Percentiles rank a stretch among this genome's conserved stretches.
phyloP scores from a whole-genome alignment of 2,797 vertebrate species.

The Oryzias sinensis region DNA sequence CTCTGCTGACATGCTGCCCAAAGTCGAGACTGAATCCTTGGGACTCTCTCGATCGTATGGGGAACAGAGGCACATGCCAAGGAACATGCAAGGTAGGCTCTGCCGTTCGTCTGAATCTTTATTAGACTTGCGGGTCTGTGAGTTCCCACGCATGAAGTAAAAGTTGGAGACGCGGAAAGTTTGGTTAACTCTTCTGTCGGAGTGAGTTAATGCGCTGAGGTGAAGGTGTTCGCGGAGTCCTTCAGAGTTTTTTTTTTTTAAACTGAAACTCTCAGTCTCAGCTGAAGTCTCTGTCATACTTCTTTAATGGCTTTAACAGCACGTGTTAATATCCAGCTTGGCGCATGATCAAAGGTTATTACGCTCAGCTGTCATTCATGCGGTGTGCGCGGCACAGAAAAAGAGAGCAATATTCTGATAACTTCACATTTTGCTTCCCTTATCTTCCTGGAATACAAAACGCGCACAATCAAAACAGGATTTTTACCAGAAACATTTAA shows the following conservation, averaged over 20 bases:
- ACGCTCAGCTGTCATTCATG: conserved; percentile 28
- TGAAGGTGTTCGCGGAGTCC: background rate
- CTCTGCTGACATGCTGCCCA: conserved; percentile 96
- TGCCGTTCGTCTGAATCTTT: background rate
- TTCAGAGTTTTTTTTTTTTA: too few relatives aligned
- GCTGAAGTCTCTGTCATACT: too few relatives aligned
- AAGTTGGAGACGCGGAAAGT: conserved; percentile 28
- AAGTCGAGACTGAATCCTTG: conserved; percentile 94
- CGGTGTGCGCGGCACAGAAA: conserved; percentile 19
- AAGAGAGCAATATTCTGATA: background rate
- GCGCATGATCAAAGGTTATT: conserved; percentile 19
- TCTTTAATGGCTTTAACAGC: background rate
- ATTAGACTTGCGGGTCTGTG: background rate
- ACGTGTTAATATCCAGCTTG: conserved; percentile 11
- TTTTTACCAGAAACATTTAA: too few relatives aligned
- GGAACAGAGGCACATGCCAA: conserved; percentile 93
- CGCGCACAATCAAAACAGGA: too few relatives aligned
- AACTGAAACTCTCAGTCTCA: too few relatives aligned
- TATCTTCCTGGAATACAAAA: too few relatives aligned
- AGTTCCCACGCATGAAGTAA: background rate
- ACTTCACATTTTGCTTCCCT: background rate
- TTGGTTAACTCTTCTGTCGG: background rate
- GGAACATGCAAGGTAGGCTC: conserved; percentile 95
- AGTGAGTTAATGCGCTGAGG: background rate
- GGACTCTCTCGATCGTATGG: conserved; percentile 95